Evolutionary conservation across 2,113 vertebrate genomes (phyloP), one percentile per base, ranked within the genome.

Genomic region (Delphinapterus leucas): DNA sequence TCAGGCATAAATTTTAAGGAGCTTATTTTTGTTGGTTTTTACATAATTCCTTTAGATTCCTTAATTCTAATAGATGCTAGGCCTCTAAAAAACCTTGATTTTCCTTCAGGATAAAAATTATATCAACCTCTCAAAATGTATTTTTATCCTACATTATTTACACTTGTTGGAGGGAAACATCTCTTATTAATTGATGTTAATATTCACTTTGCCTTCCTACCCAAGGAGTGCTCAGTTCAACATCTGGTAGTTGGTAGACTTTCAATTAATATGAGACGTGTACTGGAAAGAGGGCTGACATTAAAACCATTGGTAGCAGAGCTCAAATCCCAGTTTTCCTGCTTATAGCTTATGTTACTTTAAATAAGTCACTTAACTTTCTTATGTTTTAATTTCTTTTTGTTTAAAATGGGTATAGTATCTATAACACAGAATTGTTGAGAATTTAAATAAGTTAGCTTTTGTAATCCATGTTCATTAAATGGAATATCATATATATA

Each of bases 361-460:
- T 80, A 65, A 7, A 70, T 41, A 93, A 36, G 28, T 67, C 74
- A 26, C 4, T 60, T 86, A 85, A 84, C 9, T 70, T 73, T 17
- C 8, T 65, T 76, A 31, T n/a, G 25, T 41, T 92, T 95, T 89
- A 93, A 49, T 84, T 85, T 74, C 5, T 81, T 95, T 26, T 55
- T 73, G 68, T 93, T 88, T 97, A 44, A 76, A 94, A 80, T 84
- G 21, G 2, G 2, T 53, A 68, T 71, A 36, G 2, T 47, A 73
- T 49, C 8, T 68, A 21, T 74, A 60, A 74, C 55, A 84, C 11
- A 76, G 60, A 60, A 47, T 53, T 92, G 4, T 60, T 68, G 38
- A 77, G n/a, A 97, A 86, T 74, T 68, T 80, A 73, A 92, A 47
- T 85, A 83, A 76, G 21, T 73, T 88, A 49, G 63, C 28, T 92